Base-by-base conservation (phyloP, 2,888 invertebrate genomes). In the Drepana falcataria region DNA sequence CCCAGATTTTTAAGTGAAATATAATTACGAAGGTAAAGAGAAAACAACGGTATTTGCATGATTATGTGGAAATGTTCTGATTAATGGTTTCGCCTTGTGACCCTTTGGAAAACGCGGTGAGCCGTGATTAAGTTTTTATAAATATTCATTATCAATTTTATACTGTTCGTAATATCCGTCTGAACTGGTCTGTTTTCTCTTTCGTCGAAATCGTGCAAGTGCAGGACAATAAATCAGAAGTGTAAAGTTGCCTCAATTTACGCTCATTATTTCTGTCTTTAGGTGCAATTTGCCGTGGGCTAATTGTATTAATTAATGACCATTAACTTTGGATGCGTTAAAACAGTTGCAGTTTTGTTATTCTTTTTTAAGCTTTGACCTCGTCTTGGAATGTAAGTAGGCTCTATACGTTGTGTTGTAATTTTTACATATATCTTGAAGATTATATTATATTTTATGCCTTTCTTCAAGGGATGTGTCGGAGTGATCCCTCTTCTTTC, bases 261-360 rank as follows among this genome's bases (percentile, higher is more conserved):
- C 83, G 82, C 87, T 89, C 88, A 90, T 91, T 91, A 91, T 87
- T 84, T 84, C 79, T 83, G 83, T 84, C 79, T 83, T 80, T 85
- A 85, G 81, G 84, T 82, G 84, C 83, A 90, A 90, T 91, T 91
- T 88, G 87, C 90, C 83, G 83, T 73, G 75, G 76, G 80, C 85
- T 90, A 90, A 91, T 91, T 91, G 89, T 89, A 88, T 87, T 90
- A 89, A 90, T 91, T 87, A 90, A 81, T 84, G 83, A 68, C 78
- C 87, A 87, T 89, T 89, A 86, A 80, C 67, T 81, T 81, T 78
- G 79, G 83, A 86, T 85, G 82, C 83, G 81, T 81, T 77, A 73
- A 75, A 76, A 75, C 69, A 73, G 76, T 79, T 76, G 79, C 82
- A 74, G 71, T 76, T 81, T 77, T 72, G 66, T 64, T 66, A 62